Evolutionary conservation across 2,113 vertebrate species (phyloP), one percentile per base, ranked within the genome.

Genomic region (Axis porcinus): DNA sequence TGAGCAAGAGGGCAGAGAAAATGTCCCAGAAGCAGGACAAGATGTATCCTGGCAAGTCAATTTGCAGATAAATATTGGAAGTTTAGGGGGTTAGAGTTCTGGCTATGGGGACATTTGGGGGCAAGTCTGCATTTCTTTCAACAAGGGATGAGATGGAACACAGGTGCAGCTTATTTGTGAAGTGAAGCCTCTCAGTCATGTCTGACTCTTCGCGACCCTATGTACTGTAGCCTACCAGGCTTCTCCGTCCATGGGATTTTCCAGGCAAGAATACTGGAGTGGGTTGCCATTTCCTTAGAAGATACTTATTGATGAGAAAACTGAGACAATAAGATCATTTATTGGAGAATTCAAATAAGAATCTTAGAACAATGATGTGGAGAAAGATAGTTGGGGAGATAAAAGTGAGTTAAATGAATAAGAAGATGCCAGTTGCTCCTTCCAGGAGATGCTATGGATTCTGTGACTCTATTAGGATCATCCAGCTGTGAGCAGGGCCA

Each of bases 71-170:
- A 74, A 86, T 21, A 16, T 33, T 54, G 7, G 28, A 23, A 23
- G 6, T 40, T 40, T 27, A 55, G 1, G 2, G 16, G 2, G 7
- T n/a, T 54, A n/a, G 9, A 91, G 25, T 83, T 94, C 33, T 78
- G 67, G 25, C 27, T 7, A 1, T 7, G 17, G 21, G 36, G 30
- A 0, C 12, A 23, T 7, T 1, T 30, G 2, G 11, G 14, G 25
- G 2, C 1, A 23, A 83, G 11, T 13, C 50, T 92, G 7, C 43
- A 60, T 82, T 89, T 45, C 36, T 54, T 60, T 36, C 57, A 67
- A 27, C 0, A 5, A 3, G 21, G 23, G 0, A 86, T 50, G 1
- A 27, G 2, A 58, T 23, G 25, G 30, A 62, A 91, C 67, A 9
- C 13, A 92, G 14, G 5, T 16, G 2, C 7, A 10, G 1, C 6